A percentile compares a stretch with the other conserved stretches of the same genome.
These are phyloP conservation scores for Clanis bilineata DNA, from an alignment of 2,888 invertebrate species.

Conservation along the genomic window DNA sequence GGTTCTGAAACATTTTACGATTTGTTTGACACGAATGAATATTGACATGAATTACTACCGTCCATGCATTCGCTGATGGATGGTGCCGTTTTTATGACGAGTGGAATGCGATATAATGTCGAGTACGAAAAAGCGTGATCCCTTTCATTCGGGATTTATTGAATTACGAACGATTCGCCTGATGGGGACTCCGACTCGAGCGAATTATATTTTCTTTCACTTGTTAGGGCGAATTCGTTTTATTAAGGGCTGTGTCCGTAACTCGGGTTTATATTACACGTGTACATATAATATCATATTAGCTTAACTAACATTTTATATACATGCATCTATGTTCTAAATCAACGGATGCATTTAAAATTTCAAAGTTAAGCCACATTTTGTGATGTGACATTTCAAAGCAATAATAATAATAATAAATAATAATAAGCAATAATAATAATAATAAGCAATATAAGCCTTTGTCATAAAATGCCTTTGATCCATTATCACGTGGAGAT, in stretches of 20 bases:
- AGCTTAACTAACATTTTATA: too few relatives aligned
- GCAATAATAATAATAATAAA: too few relatives aligned
- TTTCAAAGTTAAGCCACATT: too few relatives aligned
- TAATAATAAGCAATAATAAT: too few relatives aligned
- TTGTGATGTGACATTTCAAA: too few relatives aligned
- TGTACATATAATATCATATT: not conserved
- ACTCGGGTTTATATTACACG: not conserved
- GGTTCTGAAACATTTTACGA: slow-evolving; percentile 47
- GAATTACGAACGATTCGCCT: slow-evolving; percentile 43
- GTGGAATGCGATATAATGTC: slow-evolving; percentile 52
- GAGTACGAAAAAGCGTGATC: slow-evolving; percentile 55
- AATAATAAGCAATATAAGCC: too few relatives aligned
- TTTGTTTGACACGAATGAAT: slow-evolving; percentile 66
- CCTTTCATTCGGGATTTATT: slow-evolving; percentile 57
- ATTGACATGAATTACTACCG: slow-evolving; percentile 61
- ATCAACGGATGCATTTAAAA: too few relatives aligned
- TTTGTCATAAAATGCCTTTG: too few relatives aligned
- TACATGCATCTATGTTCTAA: too few relatives aligned
- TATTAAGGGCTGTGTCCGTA: slow-evolving; percentile 2
- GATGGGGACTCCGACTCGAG: slow-evolving; percentile 19
- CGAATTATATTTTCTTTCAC: slow-evolving; percentile 27
- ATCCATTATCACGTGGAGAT: too few relatives aligned
- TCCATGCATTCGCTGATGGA: slow-evolving; percentile 53
- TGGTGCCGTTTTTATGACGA: slow-evolving; percentile 62
- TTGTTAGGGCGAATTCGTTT: slow-evolving; percentile 18